These are phyloP conservation scores for Chrysochloris asiatica DNA, from an alignment of 2,113 vertebrate species.

Conservation along the genomic window DNA sequence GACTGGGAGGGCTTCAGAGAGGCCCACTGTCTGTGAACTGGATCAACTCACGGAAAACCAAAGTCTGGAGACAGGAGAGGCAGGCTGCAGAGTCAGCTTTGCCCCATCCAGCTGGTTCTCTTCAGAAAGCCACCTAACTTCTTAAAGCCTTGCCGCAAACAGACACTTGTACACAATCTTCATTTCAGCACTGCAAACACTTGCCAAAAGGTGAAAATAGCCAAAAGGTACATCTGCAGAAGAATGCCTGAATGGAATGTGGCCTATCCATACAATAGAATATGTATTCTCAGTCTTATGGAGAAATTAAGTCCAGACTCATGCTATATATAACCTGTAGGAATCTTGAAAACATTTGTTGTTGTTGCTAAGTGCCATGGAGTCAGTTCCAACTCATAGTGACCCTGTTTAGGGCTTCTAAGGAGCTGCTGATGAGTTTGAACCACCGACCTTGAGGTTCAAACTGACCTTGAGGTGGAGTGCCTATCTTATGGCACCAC, in stretches of 20 bases:
- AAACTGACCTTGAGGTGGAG: no score
- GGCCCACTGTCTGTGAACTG: not conserved
- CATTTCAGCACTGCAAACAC: not conserved
- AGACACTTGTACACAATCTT: not conserved
- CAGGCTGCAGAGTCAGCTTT: not conserved
- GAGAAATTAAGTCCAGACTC: not conserved
- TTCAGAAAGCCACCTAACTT: not conserved
- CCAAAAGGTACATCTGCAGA: not conserved
- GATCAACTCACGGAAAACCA: not conserved
- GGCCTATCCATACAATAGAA: not conserved
- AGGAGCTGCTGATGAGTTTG: no score
- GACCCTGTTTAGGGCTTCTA: no score
- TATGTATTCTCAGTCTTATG: not conserved
- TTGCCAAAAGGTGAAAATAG: not conserved
- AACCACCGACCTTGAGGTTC: no score
- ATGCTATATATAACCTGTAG: not conserved
- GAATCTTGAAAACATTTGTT: not conserved
- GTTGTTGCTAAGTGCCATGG: no score
- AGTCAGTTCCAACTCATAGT: no score
- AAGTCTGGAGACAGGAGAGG: not conserved
- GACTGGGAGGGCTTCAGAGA: not conserved
- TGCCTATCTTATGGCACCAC: no score
- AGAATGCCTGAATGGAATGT: not conserved
- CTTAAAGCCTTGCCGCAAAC: not conserved
- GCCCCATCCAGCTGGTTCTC: not conserved